Evolutionary conservation across 2,797 vertebrate genomes (phyloP), one percentile per base, ranked within the genome.

Genomic region (Nasua narica): DNA sequence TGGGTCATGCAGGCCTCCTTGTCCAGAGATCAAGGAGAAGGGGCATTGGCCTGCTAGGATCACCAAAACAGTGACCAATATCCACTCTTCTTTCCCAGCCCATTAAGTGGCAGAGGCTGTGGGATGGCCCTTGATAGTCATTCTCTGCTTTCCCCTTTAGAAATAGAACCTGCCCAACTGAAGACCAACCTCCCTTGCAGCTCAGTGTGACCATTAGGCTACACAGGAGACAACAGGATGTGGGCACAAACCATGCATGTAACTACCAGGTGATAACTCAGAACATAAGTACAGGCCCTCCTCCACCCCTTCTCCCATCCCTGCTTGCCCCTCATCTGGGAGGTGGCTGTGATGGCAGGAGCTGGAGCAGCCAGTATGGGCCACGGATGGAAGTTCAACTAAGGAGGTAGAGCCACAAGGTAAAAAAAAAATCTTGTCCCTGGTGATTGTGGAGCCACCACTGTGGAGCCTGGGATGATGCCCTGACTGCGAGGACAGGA

Each of bases 211-310:
- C 72, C n/a, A 0, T 52, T 7, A 15, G 48, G 54, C 43, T 35
- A n/a, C 2, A 1, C 32, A 9, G 46, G 1, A 1, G 37, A 35
- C 7, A 11, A 32, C 1, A n/a, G 23, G 35, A 27, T 25, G 7
- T 52, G 32, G 87, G 48, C 50, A 54, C 25, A 40, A 78, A 19
- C 0, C 52, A 21, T 14, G 10, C 1, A 0, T 4, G 25, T 40
- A 83, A 60, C 25, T 13, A 67, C 29, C 83, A 79, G 70, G 54
- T 3, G 2, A 9, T 37, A 48, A 60, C 62, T 84, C 62, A 12
- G 65, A 67, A 16, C 3, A 6, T 18, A 54, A n/a, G 8, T 18
- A 72, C 0, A 11, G 18, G n/a, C 25, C 15, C 21, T n/a, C 27
- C 56, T 60, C 50, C 12, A 35, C 4, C 10, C 35, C 5, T 50